Evolutionary conservation across 1,140 invertebrate species (phyloP).

Genomic region (Heliconius himera): DNA sequence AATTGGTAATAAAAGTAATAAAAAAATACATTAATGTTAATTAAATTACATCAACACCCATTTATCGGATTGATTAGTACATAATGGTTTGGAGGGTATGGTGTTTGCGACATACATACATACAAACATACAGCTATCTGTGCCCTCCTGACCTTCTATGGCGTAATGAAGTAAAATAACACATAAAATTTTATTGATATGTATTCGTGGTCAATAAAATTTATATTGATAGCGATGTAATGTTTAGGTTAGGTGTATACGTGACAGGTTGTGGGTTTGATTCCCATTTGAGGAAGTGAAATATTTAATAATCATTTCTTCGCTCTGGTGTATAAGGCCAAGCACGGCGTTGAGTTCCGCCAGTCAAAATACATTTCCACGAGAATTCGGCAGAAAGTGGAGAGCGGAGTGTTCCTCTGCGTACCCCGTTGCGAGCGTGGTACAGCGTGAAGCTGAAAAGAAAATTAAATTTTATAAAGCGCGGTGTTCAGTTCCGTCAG

Average conservation of each 20-base stretch:
- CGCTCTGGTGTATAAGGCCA: no score
- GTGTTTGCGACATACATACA: neutral
- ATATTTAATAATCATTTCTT: no score
- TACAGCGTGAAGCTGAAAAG: no score
- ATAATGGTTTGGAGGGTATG: neutral
- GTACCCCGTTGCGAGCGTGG: no score
- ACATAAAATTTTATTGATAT: neutral
- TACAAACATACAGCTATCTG: neutral
- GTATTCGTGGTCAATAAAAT: neutral
- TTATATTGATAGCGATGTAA: neutral
- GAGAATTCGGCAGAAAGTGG: no score
- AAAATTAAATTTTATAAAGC: no score
- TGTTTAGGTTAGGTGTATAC: neutral
- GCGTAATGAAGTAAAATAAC: neutral
- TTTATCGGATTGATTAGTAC: neutral
- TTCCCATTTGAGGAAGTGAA: no score
- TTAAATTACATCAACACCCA: neutral
- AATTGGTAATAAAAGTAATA: neutral
- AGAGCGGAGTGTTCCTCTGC: no score
- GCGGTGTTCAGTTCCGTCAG: no score
- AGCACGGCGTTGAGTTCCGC: no score
- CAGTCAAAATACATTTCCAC: no score
- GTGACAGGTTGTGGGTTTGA: no score
- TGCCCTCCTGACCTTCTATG: constrained; percentile 2
- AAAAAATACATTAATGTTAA: neutral